A percentile compares a stretch with the other conserved stretches of the same genome.
Evolutionary conservation across 2,797 vertebrate genomes (phyloP).

Genomic region (Chrysocyon brachyurus): DNA sequence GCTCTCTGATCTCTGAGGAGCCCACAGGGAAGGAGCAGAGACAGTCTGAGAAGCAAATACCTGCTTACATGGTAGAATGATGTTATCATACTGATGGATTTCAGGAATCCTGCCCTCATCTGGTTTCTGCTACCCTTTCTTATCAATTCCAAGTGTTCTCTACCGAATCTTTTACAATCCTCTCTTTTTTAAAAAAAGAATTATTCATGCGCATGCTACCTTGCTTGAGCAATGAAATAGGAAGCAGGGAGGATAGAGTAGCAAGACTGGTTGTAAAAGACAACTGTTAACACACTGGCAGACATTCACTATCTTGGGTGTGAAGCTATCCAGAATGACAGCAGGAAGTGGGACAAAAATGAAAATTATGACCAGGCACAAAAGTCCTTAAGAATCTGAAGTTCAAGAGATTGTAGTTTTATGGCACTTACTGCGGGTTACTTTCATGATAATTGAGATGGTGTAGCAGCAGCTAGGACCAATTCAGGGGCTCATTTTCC

Average conservation of each 20-base stretch:
- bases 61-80: neutral
- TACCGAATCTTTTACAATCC: neutral
- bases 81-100: neutral
- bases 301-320: neutral
- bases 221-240: neutral
- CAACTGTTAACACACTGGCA: neutral
- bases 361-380: neutral
- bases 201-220: neutral
- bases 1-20: neutral
- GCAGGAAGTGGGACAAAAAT: neutral
- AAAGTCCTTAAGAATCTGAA: neutral
- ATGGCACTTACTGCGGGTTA: neutral
- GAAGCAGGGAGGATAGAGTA: neutral
- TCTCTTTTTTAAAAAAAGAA: constrained; percentile 41
- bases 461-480: neutral
- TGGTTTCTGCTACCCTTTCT: neutral
- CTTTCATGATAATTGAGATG: neutral
- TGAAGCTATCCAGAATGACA: neutral
- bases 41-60: neutral
- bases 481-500: neutral
- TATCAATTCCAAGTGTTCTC: neutral
- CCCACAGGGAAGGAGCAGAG: neutral
- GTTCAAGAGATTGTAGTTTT: neutral
- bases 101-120: neutral
- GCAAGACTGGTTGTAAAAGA: neutral